Base-by-base conservation (phyloP, 2,113 vertebrate genomes). In the Xyrauchen texanus region DNA sequence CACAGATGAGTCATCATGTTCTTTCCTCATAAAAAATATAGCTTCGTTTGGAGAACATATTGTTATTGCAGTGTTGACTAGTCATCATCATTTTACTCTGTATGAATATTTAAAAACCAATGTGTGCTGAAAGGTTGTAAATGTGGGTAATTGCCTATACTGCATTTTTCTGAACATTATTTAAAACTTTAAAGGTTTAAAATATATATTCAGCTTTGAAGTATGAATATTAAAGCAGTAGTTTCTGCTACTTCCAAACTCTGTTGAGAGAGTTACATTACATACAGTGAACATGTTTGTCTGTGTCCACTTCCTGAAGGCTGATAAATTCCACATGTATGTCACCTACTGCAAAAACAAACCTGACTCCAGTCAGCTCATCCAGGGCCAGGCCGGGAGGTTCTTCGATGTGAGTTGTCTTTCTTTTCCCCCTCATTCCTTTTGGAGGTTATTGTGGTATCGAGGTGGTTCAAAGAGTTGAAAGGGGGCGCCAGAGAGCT, bases 271-370 rank as follows among this genome's bases (percentile, higher is more conserved):
- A 1, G 21, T 34, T 34, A 34, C 51, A 7, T 4, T 34, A 65
- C 42, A 11, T 62, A 47, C n/a, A 42, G 12, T 60, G 4, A 58
- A 61, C 49, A 4, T 46, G 21, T 11, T 55, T 7, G 13, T 9
- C 68, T 8, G 70, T 65, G 21, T 13, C 12, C 15, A 13, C 55
- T 6, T 57, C 4, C 15, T 6, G n/a, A 88, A 99, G 97, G 98
- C 97, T 61, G 97, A 99, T 89, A 99, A 98, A 90, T 99, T 99
- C 91, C 97, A 99, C 88, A 99, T 99, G 95, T 99, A 99, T 71
- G 98, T 99, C 88, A 98, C 97, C 69, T 99, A 99, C 92, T 99
- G 98, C 92, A 96, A 97, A 91, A 99, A 99, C 91, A 99, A 99
- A 80, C 98, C 98, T 0, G 96, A 99, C 91, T 99, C 98, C 89